phyloP scores from a whole-genome alignment of 2,888 invertebrate species.

The Gymnocheta viridis region DNA sequence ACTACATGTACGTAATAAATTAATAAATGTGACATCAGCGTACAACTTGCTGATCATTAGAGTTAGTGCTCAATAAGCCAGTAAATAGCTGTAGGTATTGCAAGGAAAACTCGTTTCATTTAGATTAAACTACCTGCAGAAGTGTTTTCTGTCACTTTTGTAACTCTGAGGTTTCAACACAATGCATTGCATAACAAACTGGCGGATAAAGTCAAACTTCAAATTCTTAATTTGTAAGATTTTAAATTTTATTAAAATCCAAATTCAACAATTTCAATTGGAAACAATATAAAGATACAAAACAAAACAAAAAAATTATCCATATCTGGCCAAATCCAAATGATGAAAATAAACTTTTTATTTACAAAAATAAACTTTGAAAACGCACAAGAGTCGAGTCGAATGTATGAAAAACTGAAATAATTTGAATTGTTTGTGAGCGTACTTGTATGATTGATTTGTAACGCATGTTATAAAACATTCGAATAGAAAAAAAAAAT shows the following conservation, averaged over 20 bases:
- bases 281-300: slow-evolving; percentile 38
- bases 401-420: slow-evolving; percentile 35
- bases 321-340: slow-evolving; percentile 6
- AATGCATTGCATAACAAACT: no score
- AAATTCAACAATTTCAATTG: neutral
- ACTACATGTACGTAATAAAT: no score
- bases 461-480: slow-evolving; percentile 69
- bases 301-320: slow-evolving; percentile 1
- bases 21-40: no score
- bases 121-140: no score
- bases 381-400: slow-evolving; percentile 24
- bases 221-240: no score
- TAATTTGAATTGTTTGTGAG: slow-evolving; percentile 65
- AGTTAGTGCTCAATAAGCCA: no score
- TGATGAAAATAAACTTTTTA: slow-evolving; percentile 62
- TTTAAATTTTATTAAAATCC: neutral
- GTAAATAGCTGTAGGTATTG: no score
- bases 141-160: no score
- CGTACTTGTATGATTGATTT: slow-evolving; percentile 66
- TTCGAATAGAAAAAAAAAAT: slow-evolving; percentile 30
- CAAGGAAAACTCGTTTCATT: no score
- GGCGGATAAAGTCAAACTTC: no score
- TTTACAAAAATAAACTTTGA: slow-evolving; percentile 62
- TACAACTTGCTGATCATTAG: no score
- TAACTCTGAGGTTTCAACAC: no score